Percentiles rank a stretch among this genome's conserved stretches.
These are phyloP conservation scores for Potamarius usumacintae DNA, from an alignment of 2,113 vertebrate genomes.

Conservation along the genomic window DNA sequence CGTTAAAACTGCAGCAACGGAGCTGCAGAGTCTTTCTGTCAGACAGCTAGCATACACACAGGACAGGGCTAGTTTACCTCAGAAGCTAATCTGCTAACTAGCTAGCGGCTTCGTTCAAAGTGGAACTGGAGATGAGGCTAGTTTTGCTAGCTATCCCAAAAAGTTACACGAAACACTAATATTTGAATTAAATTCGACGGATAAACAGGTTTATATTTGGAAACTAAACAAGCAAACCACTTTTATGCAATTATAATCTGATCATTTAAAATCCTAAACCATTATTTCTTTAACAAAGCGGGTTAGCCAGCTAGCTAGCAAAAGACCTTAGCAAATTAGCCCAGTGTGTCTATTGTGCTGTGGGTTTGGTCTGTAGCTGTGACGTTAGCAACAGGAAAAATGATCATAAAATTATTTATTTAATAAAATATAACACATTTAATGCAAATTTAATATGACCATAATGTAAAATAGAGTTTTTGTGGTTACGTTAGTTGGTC, in stretches of 20 bases:
- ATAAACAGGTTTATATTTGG: background rate
- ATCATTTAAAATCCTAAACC: background rate
- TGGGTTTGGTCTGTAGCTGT: constrained; percentile 1
- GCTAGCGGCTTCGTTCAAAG: background rate
- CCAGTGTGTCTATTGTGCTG: background rate
- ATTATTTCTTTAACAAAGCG: background rate
- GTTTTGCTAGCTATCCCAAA: background rate
- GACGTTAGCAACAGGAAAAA: background rate
- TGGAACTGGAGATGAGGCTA: background rate
- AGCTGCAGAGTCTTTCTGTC: background rate
- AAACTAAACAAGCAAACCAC: background rate
- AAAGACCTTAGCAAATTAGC: constrained; percentile 10
- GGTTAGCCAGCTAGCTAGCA: background rate
- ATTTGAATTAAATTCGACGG: background rate
- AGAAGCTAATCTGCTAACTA: background rate
- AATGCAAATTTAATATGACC: too few relatives aligned
- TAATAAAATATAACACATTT: background rate
- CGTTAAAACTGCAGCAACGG: background rate
- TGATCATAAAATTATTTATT: background rate
- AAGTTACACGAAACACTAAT: background rate
- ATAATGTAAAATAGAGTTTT: background rate
- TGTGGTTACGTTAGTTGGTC: background rate
- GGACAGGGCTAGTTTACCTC: background rate
- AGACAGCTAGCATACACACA: background rate
- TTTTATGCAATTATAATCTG: background rate